Base-by-base conservation (phyloP, 1,140 invertebrate species). In the Olivierus martensii region DNA sequence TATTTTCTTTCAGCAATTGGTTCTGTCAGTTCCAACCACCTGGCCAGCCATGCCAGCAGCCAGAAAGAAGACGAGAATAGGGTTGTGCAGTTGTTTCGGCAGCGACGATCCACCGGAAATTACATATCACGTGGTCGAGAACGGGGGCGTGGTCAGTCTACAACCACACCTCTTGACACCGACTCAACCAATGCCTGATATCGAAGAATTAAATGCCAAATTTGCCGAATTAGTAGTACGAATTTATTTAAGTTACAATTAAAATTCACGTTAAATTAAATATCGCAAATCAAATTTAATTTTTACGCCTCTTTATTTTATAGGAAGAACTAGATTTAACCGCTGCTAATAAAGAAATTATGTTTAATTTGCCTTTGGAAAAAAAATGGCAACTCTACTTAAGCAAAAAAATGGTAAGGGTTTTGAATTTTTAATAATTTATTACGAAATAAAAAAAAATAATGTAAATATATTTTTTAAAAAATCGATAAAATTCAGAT, bases 301-400 rank as follows among this genome's bases (percentile, higher is more conserved):
- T 17, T 39, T 39, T 12, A 12, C 17, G 17, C 38, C 17, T 12
- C 38, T 12, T 39, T 17, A 12, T 39, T 39, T 28, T 46, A 14
- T 18, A 46, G 45, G 45, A 93, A 64, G 90, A 95, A 69, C 70
- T 94, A 49, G 90, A 93, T 69, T 71, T 95, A 57, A 90, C 90
- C 52, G 87, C 87, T 39, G 79, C 87, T 12, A 93, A 94, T 71
- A 83, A 89, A 66, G 84, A 53, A 48, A 67, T 88, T 5, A 89
- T 95, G 80, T 77, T 94, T 66, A 85, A 80, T 62, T 73, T 95
- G 51, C 86, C 89, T 3, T 78, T 84, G 0, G 86, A 90, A 62
- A 95, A 95, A 73, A 95, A 94, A 71, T 94, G 90, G 90, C 90
- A 94, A 73, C 91, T 94, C 62, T 94, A 93, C 71, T 93, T 88